A percentile compares a stretch with the other conserved stretches of the same genome.
phyloP scores from a whole-genome alignment of 1,140 invertebrate species.

The Chelonus insularis region DNA sequence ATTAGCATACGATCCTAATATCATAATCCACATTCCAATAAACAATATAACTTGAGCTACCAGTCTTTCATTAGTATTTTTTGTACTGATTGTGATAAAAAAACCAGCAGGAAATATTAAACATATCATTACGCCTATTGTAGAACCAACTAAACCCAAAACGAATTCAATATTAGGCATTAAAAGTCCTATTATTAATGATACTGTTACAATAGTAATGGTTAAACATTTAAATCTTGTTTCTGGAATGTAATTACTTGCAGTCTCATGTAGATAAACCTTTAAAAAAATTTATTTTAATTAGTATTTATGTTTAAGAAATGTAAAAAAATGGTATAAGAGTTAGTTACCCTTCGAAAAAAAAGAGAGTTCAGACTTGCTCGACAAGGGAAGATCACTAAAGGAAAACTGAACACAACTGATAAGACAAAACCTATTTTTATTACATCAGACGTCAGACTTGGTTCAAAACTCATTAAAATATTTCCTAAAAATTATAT shows the following conservation, averaged over 20 bases:
- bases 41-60: slow-evolving; percentile 75
- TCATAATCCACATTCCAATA: slow-evolving; percentile 78
- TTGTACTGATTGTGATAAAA: slow-evolving; percentile 72
- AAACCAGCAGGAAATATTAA: slow-evolving; percentile 85
- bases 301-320: slow-evolving; percentile 5
- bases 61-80: slow-evolving; percentile 74
- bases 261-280: slow-evolving; percentile 61
- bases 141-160: slow-evolving; percentile 88
- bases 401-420: slow-evolving; percentile 92
- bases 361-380: slow-evolving; percentile 91
- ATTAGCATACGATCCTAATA: slow-evolving; percentile 86
- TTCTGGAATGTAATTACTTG: slow-evolving; percentile 74
- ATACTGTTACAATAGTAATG: slow-evolving; percentile 72
- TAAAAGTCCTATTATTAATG: slow-evolving; percentile 75
- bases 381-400: slow-evolving; percentile 95
- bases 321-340: slow-evolving; percentile 8
- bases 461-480: slow-evolving; percentile 80
- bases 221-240: slow-evolving; percentile 79
- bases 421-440: slow-evolving; percentile 94
- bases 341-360: slow-evolving; percentile 73
- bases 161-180: slow-evolving; percentile 92
- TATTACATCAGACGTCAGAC: slow-evolving; percentile 81
- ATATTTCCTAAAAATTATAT: slow-evolving; percentile 76
- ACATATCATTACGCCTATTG: slow-evolving; percentile 92
- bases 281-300: slow-evolving; percentile 36